A percentile compares a stretch with the other conserved stretches of the same genome.
These are phyloP conservation scores for Epistrophe eligans DNA, from an alignment of 2,888 invertebrate species.

Conservation along the genomic window DNA sequence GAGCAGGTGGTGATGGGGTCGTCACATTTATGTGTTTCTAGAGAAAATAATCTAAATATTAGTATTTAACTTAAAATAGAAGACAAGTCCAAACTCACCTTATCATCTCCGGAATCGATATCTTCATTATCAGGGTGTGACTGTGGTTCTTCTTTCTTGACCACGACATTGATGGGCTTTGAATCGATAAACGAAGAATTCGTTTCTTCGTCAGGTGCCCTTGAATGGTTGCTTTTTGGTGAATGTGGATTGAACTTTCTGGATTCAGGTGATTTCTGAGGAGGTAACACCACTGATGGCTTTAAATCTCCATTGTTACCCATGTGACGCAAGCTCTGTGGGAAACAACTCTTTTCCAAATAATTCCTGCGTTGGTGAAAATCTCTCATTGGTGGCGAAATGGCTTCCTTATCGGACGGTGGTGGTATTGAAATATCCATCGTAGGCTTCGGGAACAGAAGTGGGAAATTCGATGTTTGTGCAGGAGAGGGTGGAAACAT, in stretches of 20 bases:
- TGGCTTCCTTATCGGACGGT: slow-evolving; percentile 84
- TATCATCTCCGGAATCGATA: slow-evolving; percentile 80
- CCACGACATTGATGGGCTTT: slow-evolving; percentile 63
- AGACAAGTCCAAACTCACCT: slow-evolving; percentile 78
- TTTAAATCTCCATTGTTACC: slow-evolving; percentile 75
- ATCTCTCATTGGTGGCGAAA: slow-evolving; percentile 84
- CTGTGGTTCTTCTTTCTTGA: slow-evolving; percentile 67
- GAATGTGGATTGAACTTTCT: slow-evolving; percentile 54
- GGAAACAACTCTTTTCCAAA: slow-evolving; percentile 67
- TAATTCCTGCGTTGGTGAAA: slow-evolving; percentile 53
- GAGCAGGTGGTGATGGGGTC: slow-evolving; percentile 79
- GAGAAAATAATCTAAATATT: not conserved
- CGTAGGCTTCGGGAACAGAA: slow-evolving; percentile 86
- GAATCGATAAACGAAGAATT: slow-evolving; percentile 75
- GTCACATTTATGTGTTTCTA: slow-evolving; percentile 83
- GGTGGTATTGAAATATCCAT: slow-evolving; percentile 85
- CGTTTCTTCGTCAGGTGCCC: slow-evolving; percentile 77
- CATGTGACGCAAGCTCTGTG: slow-evolving; percentile 78
- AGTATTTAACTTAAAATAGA: not conserved
- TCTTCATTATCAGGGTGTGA: slow-evolving; percentile 78
- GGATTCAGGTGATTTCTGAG: slow-evolving; percentile 54
- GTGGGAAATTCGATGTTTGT: slow-evolving; percentile 83
- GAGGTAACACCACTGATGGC: slow-evolving; percentile 18
- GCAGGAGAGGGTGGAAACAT: slow-evolving; percentile 85
- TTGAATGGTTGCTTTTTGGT: slow-evolving; percentile 70